phyloP scores from a whole-genome alignment of 2,113 vertebrate species.

The Strix uralensis region DNA sequence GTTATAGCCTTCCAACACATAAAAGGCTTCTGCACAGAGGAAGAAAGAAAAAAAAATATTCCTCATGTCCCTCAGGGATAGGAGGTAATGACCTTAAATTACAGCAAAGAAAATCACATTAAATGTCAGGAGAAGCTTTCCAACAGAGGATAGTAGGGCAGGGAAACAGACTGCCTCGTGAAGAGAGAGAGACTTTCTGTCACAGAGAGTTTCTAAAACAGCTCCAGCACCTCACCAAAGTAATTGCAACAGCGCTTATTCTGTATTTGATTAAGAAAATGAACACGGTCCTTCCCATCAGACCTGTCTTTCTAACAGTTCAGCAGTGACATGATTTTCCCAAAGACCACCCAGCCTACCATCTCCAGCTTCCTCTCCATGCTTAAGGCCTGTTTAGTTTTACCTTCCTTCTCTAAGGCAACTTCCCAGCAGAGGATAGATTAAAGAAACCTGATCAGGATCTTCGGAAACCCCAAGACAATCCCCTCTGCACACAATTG shows the following conservation, averaged over 20 bases:
- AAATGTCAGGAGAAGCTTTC: background rate
- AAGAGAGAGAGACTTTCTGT: background rate
- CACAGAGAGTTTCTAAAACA: background rate
- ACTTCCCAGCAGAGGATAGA: background rate
- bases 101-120: background rate
- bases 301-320: background rate
- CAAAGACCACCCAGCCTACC: background rate
- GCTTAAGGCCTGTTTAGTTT: background rate
- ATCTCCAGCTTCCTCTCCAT: background rate
- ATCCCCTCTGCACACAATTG: background rate
- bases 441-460: rapidly evolving
- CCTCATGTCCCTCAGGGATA: background rate
- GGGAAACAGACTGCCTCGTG: background rate
- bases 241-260: background rate
- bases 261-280: background rate
- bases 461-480: background rate
- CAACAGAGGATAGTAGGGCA: background rate
- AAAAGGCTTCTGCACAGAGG: background rate
- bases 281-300: background rate
- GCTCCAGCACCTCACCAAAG: background rate
- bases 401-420: background rate
- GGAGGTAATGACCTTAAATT: background rate
- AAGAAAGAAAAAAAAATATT: background rate
- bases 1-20: background rate
- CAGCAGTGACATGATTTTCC: background rate